A percentile compares a stretch with the other conserved stretches of the same genome.
Evolutionary conservation across 2,797 vertebrate species (phyloP).

Genomic region (Trematomus bernacchii): DNA sequence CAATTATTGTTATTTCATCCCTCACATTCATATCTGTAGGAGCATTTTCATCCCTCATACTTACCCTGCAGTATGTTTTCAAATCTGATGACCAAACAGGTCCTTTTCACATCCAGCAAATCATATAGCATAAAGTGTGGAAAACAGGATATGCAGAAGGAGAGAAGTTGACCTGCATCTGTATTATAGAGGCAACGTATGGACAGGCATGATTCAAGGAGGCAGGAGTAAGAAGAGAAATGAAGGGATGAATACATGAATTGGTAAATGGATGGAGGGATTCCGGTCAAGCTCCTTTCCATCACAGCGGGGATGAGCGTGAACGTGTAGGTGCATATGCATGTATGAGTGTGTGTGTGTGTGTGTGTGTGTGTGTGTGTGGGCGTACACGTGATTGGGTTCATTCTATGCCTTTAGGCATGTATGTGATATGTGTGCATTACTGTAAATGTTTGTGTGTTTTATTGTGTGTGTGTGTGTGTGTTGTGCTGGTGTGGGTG

Average conservation of each 20-base stretch:
- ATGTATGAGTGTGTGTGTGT: constrained; percentile 13
- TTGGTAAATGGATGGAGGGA: constrained; percentile 46
- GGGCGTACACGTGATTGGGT: constrained; percentile 25
- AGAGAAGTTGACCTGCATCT: constrained; percentile 35
- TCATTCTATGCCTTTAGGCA: constrained; percentile 36
- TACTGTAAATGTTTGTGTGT: constrained; percentile 5
- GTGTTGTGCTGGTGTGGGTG: constrained; percentile 51
- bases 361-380: constrained; percentile 30
- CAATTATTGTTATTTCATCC: constrained; percentile 9
- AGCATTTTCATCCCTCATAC: neutral
- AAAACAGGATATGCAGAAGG: neutral
- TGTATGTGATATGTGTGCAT: constrained; percentile 15
- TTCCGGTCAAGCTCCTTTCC: constrained; percentile 56
- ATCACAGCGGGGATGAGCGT: constrained; percentile 47
- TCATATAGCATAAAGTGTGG: neutral
- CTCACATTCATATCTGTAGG: neutral
- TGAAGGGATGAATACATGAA: constrained; percentile 54
- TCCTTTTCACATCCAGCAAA: constrained; percentile 16
- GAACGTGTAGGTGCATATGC: constrained; percentile 52
- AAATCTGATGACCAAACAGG: constrained; percentile 7
- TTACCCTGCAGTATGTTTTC: neutral
- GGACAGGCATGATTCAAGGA: constrained; percentile 14
- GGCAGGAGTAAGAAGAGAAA: constrained; percentile 20
- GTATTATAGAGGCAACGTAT: constrained; percentile 14
- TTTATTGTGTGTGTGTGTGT: neutral